These are phyloP conservation scores for Amiota communis DNA, from an alignment of 2,888 invertebrate species.

Conservation along the genomic window DNA sequence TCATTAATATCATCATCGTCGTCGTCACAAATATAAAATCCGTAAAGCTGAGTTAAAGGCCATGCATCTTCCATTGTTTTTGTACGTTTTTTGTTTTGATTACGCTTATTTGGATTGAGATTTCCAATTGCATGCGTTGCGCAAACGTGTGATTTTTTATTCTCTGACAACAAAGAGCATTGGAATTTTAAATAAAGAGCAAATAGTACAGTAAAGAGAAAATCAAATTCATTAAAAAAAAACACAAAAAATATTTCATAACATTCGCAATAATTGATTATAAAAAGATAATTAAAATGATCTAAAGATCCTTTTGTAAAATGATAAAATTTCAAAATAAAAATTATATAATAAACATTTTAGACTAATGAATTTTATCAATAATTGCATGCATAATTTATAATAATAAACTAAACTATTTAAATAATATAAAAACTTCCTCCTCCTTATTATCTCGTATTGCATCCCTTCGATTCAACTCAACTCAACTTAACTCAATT, in stretches of 20 bases:
- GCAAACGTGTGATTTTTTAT: neutral
- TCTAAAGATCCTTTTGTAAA: neutral
- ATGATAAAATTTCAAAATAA: neutral
- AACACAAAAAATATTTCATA: neutral
- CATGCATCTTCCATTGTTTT: conserved; percentile 18
- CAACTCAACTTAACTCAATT: no score
- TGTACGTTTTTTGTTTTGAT: conserved; percentile 22
- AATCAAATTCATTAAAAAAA: neutral
- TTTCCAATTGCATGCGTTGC: conserved; percentile 4
- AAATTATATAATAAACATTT: no score
- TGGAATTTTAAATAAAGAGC: neutral
- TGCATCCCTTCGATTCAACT: no score
- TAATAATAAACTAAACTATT: no score
- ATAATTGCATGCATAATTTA: no score
- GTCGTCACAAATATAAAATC: neutral
- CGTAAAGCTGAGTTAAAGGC: neutral
- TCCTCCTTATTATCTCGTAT: neutral
- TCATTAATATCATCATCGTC: neutral
- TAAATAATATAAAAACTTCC: no score
- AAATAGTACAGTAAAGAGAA: neutral
- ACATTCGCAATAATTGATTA: neutral
- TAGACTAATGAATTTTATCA: no score
- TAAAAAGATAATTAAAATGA: no score
- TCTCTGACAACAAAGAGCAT: neutral
- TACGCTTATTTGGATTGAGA: conserved; percentile 8